Conservation (phyloP, 2,888 invertebrate genomes). For the Erebia epiphron region DNA sequence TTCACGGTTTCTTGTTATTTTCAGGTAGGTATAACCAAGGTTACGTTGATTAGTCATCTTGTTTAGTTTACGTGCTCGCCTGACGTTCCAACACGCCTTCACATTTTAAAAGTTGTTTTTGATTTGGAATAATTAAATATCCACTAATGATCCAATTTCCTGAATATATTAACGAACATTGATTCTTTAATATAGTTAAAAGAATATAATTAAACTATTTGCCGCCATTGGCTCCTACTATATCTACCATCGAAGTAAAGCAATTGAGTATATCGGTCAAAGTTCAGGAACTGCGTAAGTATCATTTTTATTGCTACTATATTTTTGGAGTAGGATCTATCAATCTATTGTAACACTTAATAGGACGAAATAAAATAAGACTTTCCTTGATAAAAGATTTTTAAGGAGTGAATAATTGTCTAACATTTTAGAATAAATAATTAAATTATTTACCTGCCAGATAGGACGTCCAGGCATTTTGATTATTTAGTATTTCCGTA, state of each 20-base stretch:
- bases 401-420: neutral
- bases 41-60: constrained; percentile 47
- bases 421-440: neutral
- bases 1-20: constrained; percentile 46
- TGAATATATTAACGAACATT: neutral
- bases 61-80: constrained; percentile 15
- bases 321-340: too few species aligned
- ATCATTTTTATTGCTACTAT: too few species aligned
- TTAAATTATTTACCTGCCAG: constrained; percentile 84
- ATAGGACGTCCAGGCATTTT: constrained; percentile 90
- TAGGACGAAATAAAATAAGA: too few species aligned
- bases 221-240: too few species aligned
- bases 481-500: constrained; percentile 50
- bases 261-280: too few species aligned
- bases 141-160: neutral
- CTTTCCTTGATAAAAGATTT: too few species aligned
- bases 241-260: too few species aligned
- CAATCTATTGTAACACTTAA: too few species aligned
- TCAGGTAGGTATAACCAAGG: constrained; percentile 67
- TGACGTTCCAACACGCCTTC: neutral
- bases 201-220: too few species aligned
- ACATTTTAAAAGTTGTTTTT: constrained; percentile 1
- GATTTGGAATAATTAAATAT: constrained; percentile 19
- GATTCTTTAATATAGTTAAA: too few species aligned
- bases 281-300: too few species aligned